Base-by-base conservation (phyloP, 2,888 invertebrate genomes). In the Pterostichus niger region DNA sequence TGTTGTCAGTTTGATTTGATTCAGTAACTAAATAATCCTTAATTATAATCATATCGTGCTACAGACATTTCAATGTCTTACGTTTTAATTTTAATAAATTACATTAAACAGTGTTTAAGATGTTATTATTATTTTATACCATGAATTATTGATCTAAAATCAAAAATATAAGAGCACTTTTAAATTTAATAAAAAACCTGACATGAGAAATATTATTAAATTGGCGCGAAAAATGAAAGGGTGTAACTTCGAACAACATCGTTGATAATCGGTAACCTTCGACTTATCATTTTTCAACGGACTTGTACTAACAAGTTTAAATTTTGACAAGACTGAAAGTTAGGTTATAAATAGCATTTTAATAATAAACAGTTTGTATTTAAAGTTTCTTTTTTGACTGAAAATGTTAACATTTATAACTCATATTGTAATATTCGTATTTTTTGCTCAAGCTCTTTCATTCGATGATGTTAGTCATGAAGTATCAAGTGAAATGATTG, bases 401-500 rank as follows among this genome's bases (percentile, higher is more conserved):
- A 75, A 77, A 61, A 86, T 86, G 86, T 40, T 76, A 13, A 49
- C 84, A 7, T 84, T 82, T 15, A 31, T 85, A 11, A 15, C 84
- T 1, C 84, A 85, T 54, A 84, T 84, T 0, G 10, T 71, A 10
- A 13, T 71, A 49, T 80, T 52, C n/a, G 17, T 54, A n/a, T 82
- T 73, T 52, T 86, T 44, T 59, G 85, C 86, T 13, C 86, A 84
- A 84, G 86, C 85, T 5, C 80, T 87, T 13, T 87, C 87, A 7
- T 87, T 87, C 83, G 88, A 88, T 82, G 87, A 88, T 84, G 76
- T 87, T 61, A 86, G 87, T 54, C 85, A 86, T 59, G 87, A 86
- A n/a, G 79, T 86, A 64, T 84, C 88, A 13, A 85, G 87, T 81
- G 89, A 89, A 84, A 88, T 89, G 86, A 82, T 88, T 11, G 87